Percentiles rank a stretch among this genome's conserved stretches.
These are phyloP conservation scores for Scomber scombrus DNA, from an alignment of 2,113 vertebrate genomes.

Conservation along the genomic window DNA sequence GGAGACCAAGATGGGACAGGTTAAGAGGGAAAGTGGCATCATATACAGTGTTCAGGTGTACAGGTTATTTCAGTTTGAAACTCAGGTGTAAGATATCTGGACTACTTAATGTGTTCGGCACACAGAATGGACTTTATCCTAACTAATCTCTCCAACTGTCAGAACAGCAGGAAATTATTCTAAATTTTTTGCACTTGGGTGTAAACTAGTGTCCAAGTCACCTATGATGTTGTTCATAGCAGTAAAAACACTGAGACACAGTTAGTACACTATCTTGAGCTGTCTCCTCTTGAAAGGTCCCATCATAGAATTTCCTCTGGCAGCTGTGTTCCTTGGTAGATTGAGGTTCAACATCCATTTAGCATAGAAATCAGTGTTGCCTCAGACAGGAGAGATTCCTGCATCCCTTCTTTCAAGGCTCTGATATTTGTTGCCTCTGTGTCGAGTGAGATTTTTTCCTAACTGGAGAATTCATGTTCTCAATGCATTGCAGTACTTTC, in stretches of 20 bases:
- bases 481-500: conserved; percentile 1
- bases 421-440: neutral
- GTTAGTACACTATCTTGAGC: neutral
- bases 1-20: neutral
- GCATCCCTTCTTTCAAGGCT: neutral
- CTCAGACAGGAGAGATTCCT: neutral
- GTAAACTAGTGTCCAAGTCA: neutral
- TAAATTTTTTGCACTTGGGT: neutral
- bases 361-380: neutral
- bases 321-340: neutral
- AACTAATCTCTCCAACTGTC: neutral
- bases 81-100: neutral
- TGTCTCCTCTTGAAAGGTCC: neutral
- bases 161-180: neutral
- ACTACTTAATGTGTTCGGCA: neutral
- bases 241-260: neutral
- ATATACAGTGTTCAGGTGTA: neutral
- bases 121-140: neutral
- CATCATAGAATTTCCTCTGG: neutral
- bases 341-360: neutral
- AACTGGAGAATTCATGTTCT: neutral
- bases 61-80: too few relatives aligned
- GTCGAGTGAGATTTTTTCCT: neutral
- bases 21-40: neutral
- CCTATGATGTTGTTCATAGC: neutral